Base-by-base conservation (phyloP, 2,888 invertebrate species). In the Sarcophaga subvicina region DNA sequence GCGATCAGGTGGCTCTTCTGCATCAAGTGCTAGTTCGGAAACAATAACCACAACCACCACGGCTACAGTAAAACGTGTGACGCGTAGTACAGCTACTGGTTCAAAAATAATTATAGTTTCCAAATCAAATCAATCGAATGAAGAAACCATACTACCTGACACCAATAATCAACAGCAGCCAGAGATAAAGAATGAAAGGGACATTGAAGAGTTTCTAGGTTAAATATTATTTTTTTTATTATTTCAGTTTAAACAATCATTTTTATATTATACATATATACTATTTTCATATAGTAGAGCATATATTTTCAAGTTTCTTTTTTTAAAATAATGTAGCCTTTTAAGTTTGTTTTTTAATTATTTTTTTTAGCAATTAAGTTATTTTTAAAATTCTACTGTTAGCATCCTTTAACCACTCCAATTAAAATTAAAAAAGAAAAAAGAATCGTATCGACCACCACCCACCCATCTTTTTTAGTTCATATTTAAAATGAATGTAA, bases 121-220 rank as follows among this genome's bases (percentile, higher is more conserved):
- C 2, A 87, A 87, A 76, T 87, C 87, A 8, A 87, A 82, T 87
- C 84, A 80, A 60, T 82, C 81, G 17, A 87, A 77, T 49, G 87
- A 85, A 66, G 85, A 87, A 66, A 69, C 80, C 3, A 85, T 85
- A 80, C 70, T 85, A 60, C 87, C 87, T 14, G 87, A 85, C 59
- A 69, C 47, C 27, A 77, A 76, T 64, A 81, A 54, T 10, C 59
- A 75, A 49, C 69, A 83, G 37, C 66, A 72, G 62, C 67, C 83
- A 5, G 87, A 89, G 86, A 89, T 89, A n/a, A 89, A 89, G 82
- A 69, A 85, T 75, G 89, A 89, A 79, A 80, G 78, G 14, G 85
- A 86, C 27, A 73, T 87, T 64, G 89, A 89, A 59, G 83, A 85
- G 27, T 88, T 89, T 79, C 67, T 88, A 71, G 89, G 87, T 62